Evolutionary conservation across 2,888 invertebrate genomes (phyloP).

Genomic region (Chaetogeoica ovagalla): DNA sequence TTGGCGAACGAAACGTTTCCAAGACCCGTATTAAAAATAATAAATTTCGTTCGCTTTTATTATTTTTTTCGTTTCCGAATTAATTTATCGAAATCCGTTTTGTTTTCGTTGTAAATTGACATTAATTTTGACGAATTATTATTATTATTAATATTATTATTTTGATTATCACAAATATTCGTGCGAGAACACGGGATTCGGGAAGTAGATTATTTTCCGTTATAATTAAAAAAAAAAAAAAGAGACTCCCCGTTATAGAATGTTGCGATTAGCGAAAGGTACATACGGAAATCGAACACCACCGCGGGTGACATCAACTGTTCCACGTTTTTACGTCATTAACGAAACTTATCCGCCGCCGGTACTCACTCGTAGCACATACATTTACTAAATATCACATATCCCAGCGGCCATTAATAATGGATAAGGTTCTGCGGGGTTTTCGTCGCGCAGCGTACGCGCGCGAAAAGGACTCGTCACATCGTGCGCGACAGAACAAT

Average conservation of each 20-base stretch:
- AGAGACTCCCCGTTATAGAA: too few species aligned
- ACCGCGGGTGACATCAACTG: background rate
- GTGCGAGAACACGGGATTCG: too few species aligned
- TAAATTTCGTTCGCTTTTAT: background rate
- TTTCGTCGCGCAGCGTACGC: background rate
- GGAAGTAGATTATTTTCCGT: too few species aligned
- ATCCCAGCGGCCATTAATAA: constrained; percentile 40
- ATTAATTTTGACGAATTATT: too few species aligned
- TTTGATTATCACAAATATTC: too few species aligned
- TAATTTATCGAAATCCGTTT: too few species aligned
- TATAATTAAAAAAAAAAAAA: too few species aligned
- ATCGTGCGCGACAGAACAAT: constrained; percentile 25
- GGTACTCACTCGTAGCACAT: constrained; percentile 11
- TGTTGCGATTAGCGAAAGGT: background rate
- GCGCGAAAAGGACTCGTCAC: constrained; percentile 24
- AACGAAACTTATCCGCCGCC: constrained; percentile 28
- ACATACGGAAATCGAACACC: constrained; percentile 39
- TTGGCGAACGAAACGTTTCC: background rate
- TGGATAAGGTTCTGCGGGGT: constrained; percentile 42
- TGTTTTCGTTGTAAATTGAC: too few species aligned
- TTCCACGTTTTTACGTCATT: constrained; percentile 12
- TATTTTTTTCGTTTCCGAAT: background rate
- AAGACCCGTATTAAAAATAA: background rate
- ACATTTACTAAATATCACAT: constrained; percentile 44
- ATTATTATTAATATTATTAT: too few species aligned